Conservation (phyloP, 1,140 invertebrate species). For the Leptestheria dahalacensis region DNA sequence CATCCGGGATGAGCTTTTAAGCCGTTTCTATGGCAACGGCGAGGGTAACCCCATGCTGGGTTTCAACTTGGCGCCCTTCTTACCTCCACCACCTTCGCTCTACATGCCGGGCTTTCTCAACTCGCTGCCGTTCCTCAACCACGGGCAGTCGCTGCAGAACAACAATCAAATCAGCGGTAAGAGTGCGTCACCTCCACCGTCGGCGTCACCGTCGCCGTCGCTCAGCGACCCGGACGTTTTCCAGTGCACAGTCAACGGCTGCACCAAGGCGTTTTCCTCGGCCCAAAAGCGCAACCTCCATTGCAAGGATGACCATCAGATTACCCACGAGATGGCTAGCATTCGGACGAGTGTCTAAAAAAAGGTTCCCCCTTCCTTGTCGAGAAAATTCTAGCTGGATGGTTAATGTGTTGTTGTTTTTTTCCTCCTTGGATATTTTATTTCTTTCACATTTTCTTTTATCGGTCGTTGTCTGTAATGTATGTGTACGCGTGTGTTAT, state of each 20-base stretch:
- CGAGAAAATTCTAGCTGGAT: no score
- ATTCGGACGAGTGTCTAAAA: neutral
- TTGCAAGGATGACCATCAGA: constrained; percentile 32
- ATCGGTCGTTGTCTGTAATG: neutral
- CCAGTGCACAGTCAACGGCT: constrained; percentile 58
- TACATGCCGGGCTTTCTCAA: neutral
- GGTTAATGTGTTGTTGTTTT: neutral
- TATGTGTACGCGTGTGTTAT: neutral
- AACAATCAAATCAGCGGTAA: neutral
- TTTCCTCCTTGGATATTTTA: neutral
- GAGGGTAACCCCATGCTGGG: constrained; percentile 32
- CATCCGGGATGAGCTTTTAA: constrained; percentile 59
- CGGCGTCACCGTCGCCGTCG: neutral
- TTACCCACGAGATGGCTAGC: neutral
- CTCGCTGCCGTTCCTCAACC: neutral
- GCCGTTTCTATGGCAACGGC: constrained; percentile 61
- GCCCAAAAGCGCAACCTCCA: constrained; percentile 55
- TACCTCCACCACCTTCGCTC: neutral
- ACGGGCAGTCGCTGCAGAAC: neutral
- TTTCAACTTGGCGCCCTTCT: constrained; percentile 13
- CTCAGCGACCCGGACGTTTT: constrained; percentile 36
- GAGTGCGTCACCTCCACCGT: neutral
- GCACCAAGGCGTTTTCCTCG: constrained; percentile 65
- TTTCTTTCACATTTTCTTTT: neutral
- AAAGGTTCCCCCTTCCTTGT: neutral